Evolutionary conservation across 2,797 vertebrate genomes (phyloP), one percentile per base, ranked within the genome.

Genomic region (Ataeniobius toweri): DNA sequence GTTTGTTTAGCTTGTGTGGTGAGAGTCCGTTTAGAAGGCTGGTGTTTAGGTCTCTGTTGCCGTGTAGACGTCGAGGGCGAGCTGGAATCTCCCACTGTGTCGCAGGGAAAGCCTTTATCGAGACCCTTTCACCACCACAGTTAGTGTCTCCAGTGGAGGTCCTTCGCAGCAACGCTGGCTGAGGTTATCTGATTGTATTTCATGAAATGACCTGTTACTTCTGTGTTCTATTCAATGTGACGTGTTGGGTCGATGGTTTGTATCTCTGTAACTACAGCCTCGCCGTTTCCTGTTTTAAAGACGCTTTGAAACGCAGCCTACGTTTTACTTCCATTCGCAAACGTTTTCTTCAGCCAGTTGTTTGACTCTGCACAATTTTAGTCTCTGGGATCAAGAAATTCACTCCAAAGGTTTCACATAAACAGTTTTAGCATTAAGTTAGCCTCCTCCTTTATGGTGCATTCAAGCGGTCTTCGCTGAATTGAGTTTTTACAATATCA

Each of bases 81-180:
- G 96, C 96, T 96, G 96, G 96, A 94, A 92, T 95, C 95, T 95
- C 95, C 93, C 91, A 91, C 93, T 81, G 26, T 90, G 94, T 94
- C 86, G 81, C 93, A 80, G 87, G 88, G 86, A 89, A 86, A 88
- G 86, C 87, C 85, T 75, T 90, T 86, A 89, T 83, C 83, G 75
- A 87, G 85, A 85, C 81, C 81, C 85, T 81, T 84, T 84, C n/a
- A 6, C 80, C 83, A 80, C 81, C 73, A 26, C 81, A 82, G 90
- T 84, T 85, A 13, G 89, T 82, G 75, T 85, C 78, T 84, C 80
- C 87, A 88, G 85, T 82, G 85, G 85, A 90, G 84, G 87, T 86
- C 86, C 75, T 88, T 48, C 53, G 22, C 74, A 58, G 72, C 75
- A 70, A 56, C 44, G 26, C 81, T 80, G 87, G 79, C 82, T 85